Evolutionary conservation across 2,113 vertebrate genomes (phyloP), one percentile per base, ranked within the genome.

Genomic region (Peucedramus taeniatus): DNA sequence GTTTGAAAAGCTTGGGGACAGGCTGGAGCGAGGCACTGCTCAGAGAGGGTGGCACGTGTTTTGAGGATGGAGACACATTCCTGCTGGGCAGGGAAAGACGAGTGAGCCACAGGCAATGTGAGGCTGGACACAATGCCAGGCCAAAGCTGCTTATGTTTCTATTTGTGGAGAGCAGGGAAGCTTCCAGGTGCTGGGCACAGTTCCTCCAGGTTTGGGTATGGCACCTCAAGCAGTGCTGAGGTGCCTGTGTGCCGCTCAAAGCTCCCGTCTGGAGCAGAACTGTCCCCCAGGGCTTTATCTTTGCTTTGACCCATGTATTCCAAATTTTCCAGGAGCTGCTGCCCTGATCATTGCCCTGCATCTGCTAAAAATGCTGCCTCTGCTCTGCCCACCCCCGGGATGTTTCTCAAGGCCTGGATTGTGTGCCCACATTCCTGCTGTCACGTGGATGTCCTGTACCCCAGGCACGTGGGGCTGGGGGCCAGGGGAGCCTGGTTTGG

Each of bases 151-250:
- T 95, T 88, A 92, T 0, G 4, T 51, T 94, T 90, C 92, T 95
- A 88, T 95, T 92, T 88, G 88, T 27, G 57, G 84, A 75, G 54
- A 33, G 50, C 7, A 28, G 66, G 49, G 71, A 64, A 72, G 64
- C 72, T 74, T 39, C 61, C 91, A 94, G 89, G 82, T 87, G 77
- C 75, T 65, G 66, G 40, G 75, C 47, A 40, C 35, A 75, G 40
- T 37, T 45, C 7, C 40, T 65, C 44, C 1, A 3, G 10, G 56
- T 71, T 78, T 63, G 74, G 45, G 44, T 49, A 47, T 31, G 40
- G 49, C 56, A 61, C 56, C 30, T n/a, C 10, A 4, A 28, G 57
- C 1, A 0, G 26, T 9, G 33, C 9, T 50, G 13, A 49, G 5
- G 26, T 18, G 30, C 26, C 70, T 3, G 0, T 0, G n/a, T 39